Evolutionary conservation across 1,140 invertebrate genomes (phyloP).

Genomic region (Drosophila pallidifrons): DNA sequence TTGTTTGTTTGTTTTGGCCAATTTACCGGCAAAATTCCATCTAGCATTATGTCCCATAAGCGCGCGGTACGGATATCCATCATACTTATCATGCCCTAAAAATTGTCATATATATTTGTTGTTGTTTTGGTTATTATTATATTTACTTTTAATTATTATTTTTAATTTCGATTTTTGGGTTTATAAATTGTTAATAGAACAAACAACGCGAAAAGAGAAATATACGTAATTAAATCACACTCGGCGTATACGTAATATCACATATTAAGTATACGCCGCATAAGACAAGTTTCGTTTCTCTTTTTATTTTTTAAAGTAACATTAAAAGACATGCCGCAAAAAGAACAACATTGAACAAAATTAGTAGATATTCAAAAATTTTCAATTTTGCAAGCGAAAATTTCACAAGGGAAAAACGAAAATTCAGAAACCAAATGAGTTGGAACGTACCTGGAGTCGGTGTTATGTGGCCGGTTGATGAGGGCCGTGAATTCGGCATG

Average conservation of each 20-base stretch:
- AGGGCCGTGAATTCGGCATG: conserved; percentile 85
- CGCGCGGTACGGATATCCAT: conserved; percentile 83
- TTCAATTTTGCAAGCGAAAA: conserved; percentile 27
- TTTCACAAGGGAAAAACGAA: conserved; percentile 10
- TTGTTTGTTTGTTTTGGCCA: conserved; percentile 64
- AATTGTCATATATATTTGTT: conserved; percentile 66
- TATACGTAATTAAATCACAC: conserved; percentile 11
- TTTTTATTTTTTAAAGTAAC: conserved; percentile 13
- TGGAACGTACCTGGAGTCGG: conserved; percentile 86
- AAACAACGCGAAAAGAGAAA: conserved; percentile 20
- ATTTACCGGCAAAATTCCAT: conserved; percentile 85
- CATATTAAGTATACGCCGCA: conserved; percentile 33
- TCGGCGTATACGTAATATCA: conserved; percentile 32
- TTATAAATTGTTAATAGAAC: conserved; percentile 40
- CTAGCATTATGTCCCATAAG: conserved; percentile 84
- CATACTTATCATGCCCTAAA: conserved; percentile 84
- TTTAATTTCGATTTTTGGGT: no score
- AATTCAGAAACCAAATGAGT: conserved; percentile 1
- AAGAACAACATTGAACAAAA: conserved; percentile 32
- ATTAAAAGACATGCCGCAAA: conserved; percentile 41
- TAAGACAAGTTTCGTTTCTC: conserved; percentile 7
- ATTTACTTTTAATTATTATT: conserved; percentile 53
- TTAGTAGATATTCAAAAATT: conserved; percentile 33
- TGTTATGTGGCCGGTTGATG: conserved; percentile 88
- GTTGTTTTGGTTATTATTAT: conserved; percentile 56